These are phyloP conservation scores for Parochlus steinenii DNA, from an alignment of 2,888 invertebrate species.

Conservation along the genomic window DNA sequence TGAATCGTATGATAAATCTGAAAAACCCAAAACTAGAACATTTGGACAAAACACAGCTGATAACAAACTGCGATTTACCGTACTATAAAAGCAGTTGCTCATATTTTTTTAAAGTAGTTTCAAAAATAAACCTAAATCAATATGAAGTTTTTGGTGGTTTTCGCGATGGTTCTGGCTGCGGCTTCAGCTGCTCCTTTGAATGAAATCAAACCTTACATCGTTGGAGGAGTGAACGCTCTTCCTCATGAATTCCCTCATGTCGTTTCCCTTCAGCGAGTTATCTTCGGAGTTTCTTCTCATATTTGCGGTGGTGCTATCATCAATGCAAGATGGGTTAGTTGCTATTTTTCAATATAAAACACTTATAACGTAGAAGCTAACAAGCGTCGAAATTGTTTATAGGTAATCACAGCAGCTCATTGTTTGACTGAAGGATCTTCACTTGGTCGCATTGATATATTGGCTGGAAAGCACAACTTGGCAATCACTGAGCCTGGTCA, in stretches of 20 bases:
- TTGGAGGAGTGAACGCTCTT: conserved; percentile 26
- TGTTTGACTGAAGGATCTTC: conserved; percentile 23
- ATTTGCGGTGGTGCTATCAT: conserved; percentile 33
- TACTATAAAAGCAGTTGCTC: too few relatives aligned
- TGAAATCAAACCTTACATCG: conserved; percentile 17
- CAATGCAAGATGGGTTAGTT: conserved; percentile 24
- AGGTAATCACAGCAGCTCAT: conserved; percentile 19
- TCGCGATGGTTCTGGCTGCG: background rate
- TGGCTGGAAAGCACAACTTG: conserved; percentile 29
- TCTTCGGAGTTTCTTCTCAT: conserved; percentile 22
- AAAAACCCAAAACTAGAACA: too few relatives aligned
- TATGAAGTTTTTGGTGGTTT: conserved; percentile 2
- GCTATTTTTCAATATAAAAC: too few relatives aligned
- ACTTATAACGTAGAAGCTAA: too few relatives aligned
- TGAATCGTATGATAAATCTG: too few relatives aligned
- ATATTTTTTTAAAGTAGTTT: too few relatives aligned
- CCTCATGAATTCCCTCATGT: conserved; percentile 31
- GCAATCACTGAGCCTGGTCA: conserved; percentile 15
- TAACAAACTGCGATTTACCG: too few relatives aligned
- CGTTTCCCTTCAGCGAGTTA: conserved; percentile 24
- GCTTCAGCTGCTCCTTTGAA: background rate
- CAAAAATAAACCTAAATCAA: too few relatives aligned
- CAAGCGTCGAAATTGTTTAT: background rate
- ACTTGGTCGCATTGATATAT: conserved; percentile 18
- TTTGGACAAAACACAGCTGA: too few relatives aligned